These are phyloP conservation scores for Pycnonotus jocosus DNA, from an alignment of 2,113 vertebrate species.

Conservation along the genomic window DNA sequence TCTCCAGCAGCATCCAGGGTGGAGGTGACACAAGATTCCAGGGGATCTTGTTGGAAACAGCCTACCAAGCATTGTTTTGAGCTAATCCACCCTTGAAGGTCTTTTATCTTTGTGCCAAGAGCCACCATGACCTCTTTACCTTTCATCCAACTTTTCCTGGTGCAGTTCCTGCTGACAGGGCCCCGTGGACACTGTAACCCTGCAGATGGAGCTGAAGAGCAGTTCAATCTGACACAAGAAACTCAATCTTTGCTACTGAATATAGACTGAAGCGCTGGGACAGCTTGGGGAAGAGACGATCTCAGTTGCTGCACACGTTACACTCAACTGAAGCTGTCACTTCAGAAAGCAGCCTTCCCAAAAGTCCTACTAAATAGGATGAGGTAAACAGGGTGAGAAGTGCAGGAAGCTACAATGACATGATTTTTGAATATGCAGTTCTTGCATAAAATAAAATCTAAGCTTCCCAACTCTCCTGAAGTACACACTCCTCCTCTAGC, in stretches of 20 bases:
- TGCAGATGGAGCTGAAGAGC: slow-evolving; percentile 50
- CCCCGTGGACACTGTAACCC: neutral
- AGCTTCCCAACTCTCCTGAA: neutral
- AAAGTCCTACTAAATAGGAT: neutral
- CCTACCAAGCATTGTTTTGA: neutral
- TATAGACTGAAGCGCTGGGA: slow-evolving; percentile 23
- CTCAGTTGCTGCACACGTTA: neutral
- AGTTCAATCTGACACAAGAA: neutral
- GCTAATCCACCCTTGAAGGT: neutral
- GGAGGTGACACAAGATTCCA: neutral
- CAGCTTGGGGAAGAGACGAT: neutral
- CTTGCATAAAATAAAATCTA: neutral
- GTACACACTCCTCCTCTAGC: neutral
- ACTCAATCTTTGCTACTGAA: slow-evolving; percentile 43
- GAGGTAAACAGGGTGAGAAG: neutral
- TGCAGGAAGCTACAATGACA: neutral
- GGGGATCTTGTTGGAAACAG: neutral
- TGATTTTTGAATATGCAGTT: neutral
- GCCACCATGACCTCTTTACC: neutral
- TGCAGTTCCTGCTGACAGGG: neutral
- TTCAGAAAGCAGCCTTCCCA: neutral
- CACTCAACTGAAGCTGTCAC: neutral
- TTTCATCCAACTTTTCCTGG: neutral
- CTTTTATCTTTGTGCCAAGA: neutral
- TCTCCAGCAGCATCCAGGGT: neutral